Evolutionary conservation across 2,888 invertebrate species (phyloP), one percentile per base, ranked within the genome.

Genomic region (Nomada fucata): DNA sequence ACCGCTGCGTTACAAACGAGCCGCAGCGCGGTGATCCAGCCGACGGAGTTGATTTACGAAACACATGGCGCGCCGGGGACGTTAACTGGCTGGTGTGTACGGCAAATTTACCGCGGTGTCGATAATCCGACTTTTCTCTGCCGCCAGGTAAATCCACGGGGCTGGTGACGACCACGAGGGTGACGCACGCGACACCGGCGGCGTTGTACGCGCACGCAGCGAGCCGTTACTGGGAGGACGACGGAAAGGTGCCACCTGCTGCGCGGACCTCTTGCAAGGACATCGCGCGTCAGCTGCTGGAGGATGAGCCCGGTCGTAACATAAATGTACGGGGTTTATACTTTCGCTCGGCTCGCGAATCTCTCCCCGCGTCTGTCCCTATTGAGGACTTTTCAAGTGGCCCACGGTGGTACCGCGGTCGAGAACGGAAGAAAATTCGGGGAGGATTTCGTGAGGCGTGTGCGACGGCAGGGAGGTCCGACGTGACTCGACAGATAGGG

Each of bases 131-230:
- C 53, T 64, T 75, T 78, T 63, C 71, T 80, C 53, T 82, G 70
- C 29, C 68, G 50, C 50, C 93, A 96, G 97, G 97, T 71, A 97
- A 97, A 94, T 96, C 96, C 18, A 97, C 96, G n/a, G 97, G 97
- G 0, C 96, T 97, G 59, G 97, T 97, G 47, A 97, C 97, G 3
- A 97, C 97, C 79, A 96, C 97, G 0, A 94, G 97, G 61, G 95
- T 97, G 87, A 97, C 97, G 0, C 97, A 97, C 91, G 97, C 97
- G 0, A 97, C 97, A 0, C 97, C 97, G 0, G 97, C 97, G 0
- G 97, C 97, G 0, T 94, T 97, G 53, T 97, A 96, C 91, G 96
- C 97, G 0, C 97, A 97, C 90, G 95, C 96, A 2, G 96, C 97
- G 10, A 96, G 96, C 23, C 94, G 97, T 63, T 96, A 97, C 92